Evolutionary conservation across 2,797 vertebrate genomes (phyloP).

Genomic region (Rhodeus uyekii): DNA sequence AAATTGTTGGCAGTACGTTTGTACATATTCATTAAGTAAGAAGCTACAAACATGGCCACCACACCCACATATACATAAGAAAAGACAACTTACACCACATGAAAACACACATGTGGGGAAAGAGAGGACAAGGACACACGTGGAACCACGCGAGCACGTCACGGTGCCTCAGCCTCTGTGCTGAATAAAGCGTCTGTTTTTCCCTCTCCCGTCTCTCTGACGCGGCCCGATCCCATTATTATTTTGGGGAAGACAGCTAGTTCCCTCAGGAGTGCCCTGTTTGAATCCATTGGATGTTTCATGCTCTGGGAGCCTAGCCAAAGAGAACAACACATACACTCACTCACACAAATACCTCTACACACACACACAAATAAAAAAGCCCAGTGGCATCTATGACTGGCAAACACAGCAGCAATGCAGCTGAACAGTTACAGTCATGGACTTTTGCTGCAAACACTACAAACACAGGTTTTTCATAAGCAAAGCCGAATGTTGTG

Average conservation of each 20-base stretch:
- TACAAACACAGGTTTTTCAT: constrained; percentile 3
- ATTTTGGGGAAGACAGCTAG: constrained; percentile 77
- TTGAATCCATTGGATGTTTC: constrained; percentile 75
- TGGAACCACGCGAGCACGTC: constrained; percentile 46
- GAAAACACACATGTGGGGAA: constrained; percentile 34
- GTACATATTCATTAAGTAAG: not conserved
- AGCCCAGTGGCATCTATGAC: constrained; percentile 53
- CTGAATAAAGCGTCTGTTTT: constrained; percentile 59
- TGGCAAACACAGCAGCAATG: constrained; percentile 53
- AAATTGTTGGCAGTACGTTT: not conserved
- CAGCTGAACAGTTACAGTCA: constrained; percentile 46
- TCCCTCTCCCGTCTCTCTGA: constrained; percentile 57
- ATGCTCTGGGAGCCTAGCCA: constrained; percentile 74
- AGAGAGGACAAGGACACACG: constrained; percentile 45
- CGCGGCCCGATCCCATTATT: constrained; percentile 72
- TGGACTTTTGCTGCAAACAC: constrained; percentile 21
- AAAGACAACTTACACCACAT: constrained; percentile 21
- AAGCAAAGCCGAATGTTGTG: not conserved
- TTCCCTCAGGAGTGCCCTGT: constrained; percentile 79
- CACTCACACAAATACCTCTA: constrained; percentile 35
- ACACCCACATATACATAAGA: not conserved
- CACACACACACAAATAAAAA: constrained; percentile 43
- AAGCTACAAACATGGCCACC: not conserved
- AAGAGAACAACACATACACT: constrained; percentile 62
- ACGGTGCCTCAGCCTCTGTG: constrained; percentile 41